Evolutionary conservation across 1,140 invertebrate species (phyloP), one percentile per base, ranked within the genome.

Genomic region (Heliconius congener): DNA sequence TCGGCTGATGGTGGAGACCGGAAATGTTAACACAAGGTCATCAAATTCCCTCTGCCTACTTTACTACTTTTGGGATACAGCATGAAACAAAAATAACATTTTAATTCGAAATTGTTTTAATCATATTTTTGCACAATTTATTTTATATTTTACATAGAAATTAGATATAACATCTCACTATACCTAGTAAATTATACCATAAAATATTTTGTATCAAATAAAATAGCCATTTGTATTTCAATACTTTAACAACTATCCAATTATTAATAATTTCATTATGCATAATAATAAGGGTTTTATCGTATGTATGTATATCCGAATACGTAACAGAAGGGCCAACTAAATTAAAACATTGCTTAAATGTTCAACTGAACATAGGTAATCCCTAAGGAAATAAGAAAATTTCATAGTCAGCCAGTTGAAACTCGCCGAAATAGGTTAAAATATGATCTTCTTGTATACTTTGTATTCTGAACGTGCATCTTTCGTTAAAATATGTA

Each of bases 351-450:
- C 27, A 66, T 66, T 16, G 27, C 60, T 16, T 37, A 74, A 76
- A 76, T 55, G 74, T 79, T 79, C n/a, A 71, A 39, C 52, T 66
- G 52, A 75, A 57, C 73, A 73, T 46, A 81, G 78, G 66, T 52
- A 74, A 74, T 82, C 81, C 81, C 81, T 23, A 30, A 82, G 81
- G 81, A 82, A 82, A 82, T 82, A 82, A 82, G 34, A 76, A 70
- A 46, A 52, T 72, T 52, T 80, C 23, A 80, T 75, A 77, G 72
- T 23, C 34, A 73, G 72, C 6, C 60, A 77, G 72, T 74, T 78
- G 52, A 76, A 66, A 73, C 79, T 82, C 18, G 37, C 66, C 39
- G 16, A 78, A 82, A 79, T 71, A 18, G 52, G 74, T 70, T 77
- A 77, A 81, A 81, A 76, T 76, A 76, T 82, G 70, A 73, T 66